These are phyloP conservation scores for Champsocephalus gunnari DNA, from an alignment of 2,797 vertebrate species.

Conservation along the genomic window DNA sequence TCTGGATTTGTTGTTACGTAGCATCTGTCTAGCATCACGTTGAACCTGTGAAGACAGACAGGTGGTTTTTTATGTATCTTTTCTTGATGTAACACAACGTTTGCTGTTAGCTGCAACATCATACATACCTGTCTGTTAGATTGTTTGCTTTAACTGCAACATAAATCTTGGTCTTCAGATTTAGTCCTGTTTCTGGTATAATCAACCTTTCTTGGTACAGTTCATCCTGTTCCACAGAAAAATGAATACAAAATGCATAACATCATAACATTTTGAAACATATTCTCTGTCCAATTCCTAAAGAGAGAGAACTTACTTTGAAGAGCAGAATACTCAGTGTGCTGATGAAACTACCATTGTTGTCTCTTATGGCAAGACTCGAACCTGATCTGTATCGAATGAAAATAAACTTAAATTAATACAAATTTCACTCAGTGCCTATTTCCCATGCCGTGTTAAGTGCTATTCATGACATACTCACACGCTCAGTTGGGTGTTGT, in stretches of 20 bases:
- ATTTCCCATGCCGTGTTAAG: background rate
- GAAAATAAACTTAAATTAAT: background rate
- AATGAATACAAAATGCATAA: constrained; percentile 11
- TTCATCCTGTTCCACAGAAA: constrained; percentile 63
- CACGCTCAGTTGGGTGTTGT: constrained; percentile 82
- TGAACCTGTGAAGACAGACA: constrained; percentile 70
- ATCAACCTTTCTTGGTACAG: constrained; percentile 23
- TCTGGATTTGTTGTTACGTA: constrained; percentile 71
- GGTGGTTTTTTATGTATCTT: background rate
- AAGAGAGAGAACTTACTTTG: constrained; percentile 62
- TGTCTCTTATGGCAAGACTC: constrained; percentile 76
- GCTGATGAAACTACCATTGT: constrained; percentile 84
- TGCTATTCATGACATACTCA: constrained; percentile 68
- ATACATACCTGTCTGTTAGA: constrained; percentile 77
- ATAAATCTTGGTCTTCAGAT: constrained; percentile 82
- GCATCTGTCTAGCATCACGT: constrained; percentile 82
- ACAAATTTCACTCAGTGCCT: background rate
- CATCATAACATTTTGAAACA: background rate
- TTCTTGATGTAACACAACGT: background rate
- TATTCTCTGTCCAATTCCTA: background rate
- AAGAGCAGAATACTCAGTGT: constrained; percentile 80
- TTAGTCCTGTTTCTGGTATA: constrained; percentile 76
- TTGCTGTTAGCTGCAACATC: background rate
- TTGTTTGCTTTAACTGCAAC: constrained; percentile 81
- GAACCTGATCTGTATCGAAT: constrained; percentile 76